Base-by-base conservation (phyloP, 2,888 invertebrate species). In the Osmoderma eremita region DNA sequence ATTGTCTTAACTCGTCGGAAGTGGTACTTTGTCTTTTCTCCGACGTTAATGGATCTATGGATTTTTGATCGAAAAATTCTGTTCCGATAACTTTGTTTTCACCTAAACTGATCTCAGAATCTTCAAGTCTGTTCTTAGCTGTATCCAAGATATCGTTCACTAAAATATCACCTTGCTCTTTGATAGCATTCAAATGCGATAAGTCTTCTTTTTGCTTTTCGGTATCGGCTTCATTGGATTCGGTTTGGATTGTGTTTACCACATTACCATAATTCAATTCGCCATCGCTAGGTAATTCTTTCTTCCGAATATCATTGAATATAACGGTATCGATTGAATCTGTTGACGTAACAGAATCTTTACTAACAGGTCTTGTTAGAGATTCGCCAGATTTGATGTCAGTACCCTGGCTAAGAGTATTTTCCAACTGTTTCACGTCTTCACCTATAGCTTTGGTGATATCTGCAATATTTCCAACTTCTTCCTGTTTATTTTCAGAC, bases 281-380 rank as follows among this genome's bases (percentile, higher is more conserved):
- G 10, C 10, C 54, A 36, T 54, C 41, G 10, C 1, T 45, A 13
- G 24, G 17, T 17, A 49, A 18, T 8, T 41, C 49, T 20, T 15
- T 51, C 4, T 17, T 63, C 12, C 22, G 22, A 24, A 58, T 69
- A 41, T 64, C 63, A 15, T 73, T 75, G 30, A 68, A 67, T 30
- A 78, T 75, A 8, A 78, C 76, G 10, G 78, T 78, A 13, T 71
- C 72, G 13, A 70, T 70, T 0, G 77, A 77, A 69, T 77, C 78
- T 10, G 70, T 68, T 0, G 78, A 78, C 18, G 73, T 76, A n/a
- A 70, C 69, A 1, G 78, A 78, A 45, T 73, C 74, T 39, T 73
- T 72, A 70, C 76, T 77, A 51, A 73, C 65, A 13, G 72, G 69
- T 36, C 68, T 50, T 15, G 39, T 53, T 24, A 38, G n/a, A 17